phyloP scores from a whole-genome alignment of 2,888 invertebrate species.

The Vesta saturnalis region DNA sequence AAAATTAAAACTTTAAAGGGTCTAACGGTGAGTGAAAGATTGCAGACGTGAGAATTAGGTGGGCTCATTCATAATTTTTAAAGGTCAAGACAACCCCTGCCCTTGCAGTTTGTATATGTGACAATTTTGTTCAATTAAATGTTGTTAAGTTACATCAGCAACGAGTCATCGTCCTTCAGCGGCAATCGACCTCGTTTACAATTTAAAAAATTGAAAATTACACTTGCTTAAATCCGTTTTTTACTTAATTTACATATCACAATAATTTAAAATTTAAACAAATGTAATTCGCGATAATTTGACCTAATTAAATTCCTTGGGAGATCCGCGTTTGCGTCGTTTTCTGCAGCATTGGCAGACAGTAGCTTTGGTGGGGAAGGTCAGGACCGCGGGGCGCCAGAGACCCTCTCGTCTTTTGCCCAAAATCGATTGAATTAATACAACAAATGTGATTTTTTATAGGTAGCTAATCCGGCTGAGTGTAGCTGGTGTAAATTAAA shows the following conservation, averaged over 20 bases:
- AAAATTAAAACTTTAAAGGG: too few species aligned
- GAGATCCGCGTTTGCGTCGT: constrained; percentile 35
- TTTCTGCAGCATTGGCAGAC: constrained; percentile 23
- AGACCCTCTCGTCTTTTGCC: not conserved
- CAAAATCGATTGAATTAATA: constrained; percentile 11
- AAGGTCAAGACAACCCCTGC: not conserved
- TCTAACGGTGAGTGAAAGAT: not conserved
- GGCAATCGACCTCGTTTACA: constrained; percentile 33
- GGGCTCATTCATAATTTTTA: too few species aligned
- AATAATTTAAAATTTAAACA: not conserved
- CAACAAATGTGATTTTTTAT: constrained; percentile 8
- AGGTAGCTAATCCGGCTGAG: constrained; percentile 27
- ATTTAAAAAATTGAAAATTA: constrained; percentile 6
- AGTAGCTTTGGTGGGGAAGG: constrained; percentile 34
- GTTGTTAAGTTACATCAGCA: constrained; percentile 30
- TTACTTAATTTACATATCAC: not conserved
- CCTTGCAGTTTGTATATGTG: not conserved
- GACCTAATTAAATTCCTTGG: constrained; percentile 22
- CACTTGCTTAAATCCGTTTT: constrained; percentile 4
- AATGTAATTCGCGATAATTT: not conserved
- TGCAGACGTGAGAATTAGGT: not conserved
- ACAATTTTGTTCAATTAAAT: constrained; percentile 23
- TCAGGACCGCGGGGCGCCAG: constrained; percentile 34
- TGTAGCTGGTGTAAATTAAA: constrained; percentile 38
- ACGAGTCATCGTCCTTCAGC: constrained; percentile 33